Conservation (phyloP, 2,797 vertebrate genomes). For the Acipenser ruthenus region DNA sequence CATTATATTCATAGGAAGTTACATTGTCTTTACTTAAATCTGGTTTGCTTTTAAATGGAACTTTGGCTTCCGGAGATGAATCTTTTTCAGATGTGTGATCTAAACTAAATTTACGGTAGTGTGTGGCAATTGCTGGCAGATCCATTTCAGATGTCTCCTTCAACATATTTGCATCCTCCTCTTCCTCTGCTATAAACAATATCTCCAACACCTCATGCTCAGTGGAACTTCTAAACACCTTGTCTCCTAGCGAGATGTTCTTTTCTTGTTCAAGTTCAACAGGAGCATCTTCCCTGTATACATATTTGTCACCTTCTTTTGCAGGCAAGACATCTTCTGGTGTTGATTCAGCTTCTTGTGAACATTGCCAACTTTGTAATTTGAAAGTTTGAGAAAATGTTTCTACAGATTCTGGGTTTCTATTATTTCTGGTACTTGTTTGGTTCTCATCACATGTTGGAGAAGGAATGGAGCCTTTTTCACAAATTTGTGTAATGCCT, state of each 20-base stretch:
- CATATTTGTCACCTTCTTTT: too few relatives aligned
- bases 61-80: background rate
- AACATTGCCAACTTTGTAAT: too few relatives aligned
- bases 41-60: background rate
- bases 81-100: background rate
- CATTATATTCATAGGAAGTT: background rate
- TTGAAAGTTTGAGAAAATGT: too few relatives aligned
- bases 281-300: background rate
- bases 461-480: constrained; percentile 21
- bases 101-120: background rate
- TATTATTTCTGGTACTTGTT: constrained; percentile 19
- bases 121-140: too few relatives aligned
- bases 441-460: constrained; percentile 26
- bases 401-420: constrained; percentile 18
- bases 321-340: too few relatives aligned
- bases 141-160: background rate
- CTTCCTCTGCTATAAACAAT: background rate
- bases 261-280: constrained; percentile 36
- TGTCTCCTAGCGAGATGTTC: constrained; percentile 14
- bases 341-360: too few relatives aligned
- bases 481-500: constrained; percentile 13
- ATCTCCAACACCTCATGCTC: constrained; percentile 23
- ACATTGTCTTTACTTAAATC: background rate
- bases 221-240: constrained; percentile 3
- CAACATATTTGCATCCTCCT: background rate